Base-by-base conservation (phyloP, 2,888 invertebrate species). In the Zaprionus bogoriensis region DNA sequence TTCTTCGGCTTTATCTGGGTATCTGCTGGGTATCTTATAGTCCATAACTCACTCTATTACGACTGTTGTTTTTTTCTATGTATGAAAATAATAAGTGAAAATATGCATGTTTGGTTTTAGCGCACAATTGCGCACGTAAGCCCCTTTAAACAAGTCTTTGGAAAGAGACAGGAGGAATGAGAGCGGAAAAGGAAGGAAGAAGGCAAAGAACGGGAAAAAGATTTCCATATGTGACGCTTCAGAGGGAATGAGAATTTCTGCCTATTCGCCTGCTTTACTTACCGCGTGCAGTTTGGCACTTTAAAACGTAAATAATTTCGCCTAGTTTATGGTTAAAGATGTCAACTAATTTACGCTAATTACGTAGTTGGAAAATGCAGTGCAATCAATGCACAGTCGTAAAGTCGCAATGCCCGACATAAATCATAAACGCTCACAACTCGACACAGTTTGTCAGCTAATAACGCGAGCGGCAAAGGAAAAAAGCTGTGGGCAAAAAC, bases 71-170 rank as follows among this genome's bases (percentile, higher is more conserved):
- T 39, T 55, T 36, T 57, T 62, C 53, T 60, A 67, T 67, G 62
- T 63, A 74, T 80, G 50, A 77, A 80, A 86, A 80, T 83, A 80
- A 84, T 80, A 80, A 83, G 84, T 86, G 81, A 77, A 86, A 80
- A 80, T 80, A 80, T 80, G 87, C 80, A 83, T 86, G 81, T 83
- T 86, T 83, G 84, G 67, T 86, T 80, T 83, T 67, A 75, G 79
- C 76, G 76, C 79, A 72, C 76, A 79, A 85, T 82, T 79, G 85
- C 61, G 82, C 85, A 82, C 72, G 65, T 76, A 68, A 74, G 39
- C 39, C 48, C 54, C 70, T 47, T 51, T 36, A 60, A 44, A 17
- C 4, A 20, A 17, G 9, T 23, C 5, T n/a, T n/a, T n/a, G 23
- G 3, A 23, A 5, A 5, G 1, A 20, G 25, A 14, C 9, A 12